Evolutionary conservation across 2,888 invertebrate species (phyloP), one percentile per base, ranked within the genome.

Genomic region (Chromoteleia sp.): DNA sequence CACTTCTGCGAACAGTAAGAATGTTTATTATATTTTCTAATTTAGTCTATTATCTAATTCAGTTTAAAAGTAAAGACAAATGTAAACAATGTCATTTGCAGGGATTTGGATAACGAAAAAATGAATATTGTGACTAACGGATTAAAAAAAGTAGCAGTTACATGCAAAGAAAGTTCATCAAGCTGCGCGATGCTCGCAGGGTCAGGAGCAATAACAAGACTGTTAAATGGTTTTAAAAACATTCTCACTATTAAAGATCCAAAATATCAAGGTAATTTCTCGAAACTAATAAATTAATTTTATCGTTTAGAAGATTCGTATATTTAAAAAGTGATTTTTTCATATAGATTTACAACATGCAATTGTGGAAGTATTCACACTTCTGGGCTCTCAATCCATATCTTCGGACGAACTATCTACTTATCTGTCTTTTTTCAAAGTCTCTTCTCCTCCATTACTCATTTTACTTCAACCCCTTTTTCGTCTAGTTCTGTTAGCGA

Each of bases 331-430:
- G 10, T 10, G 2, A 36, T n/a, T 10, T 36, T 36, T 36, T 10
- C 3, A 36, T 63, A 36, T 89, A 95, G 95, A 95, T 76, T 91
- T 96, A 12, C 95, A 95, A 84, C 93, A 93, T 84, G 94, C 94
- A 54, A 93, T 95, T 61, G 89, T 96, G 43, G 95, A 95, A 88
- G 92, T 96, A 56, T 93, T 95, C 41, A 92, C 92, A 0, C 84
- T 93, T 68, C 87, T 94, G 83, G 94, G 93, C 0, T 92, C 92
- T 7, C 93, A 93, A 83, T 92, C 93, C 76, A 92, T 94, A 71
- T 92, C 92, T 56, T 90, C 94, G 0, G 84, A 90, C 5, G 94
- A 94, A 86, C 90, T 95, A 77, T 92, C 93, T 4, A 92, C 93
- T 10, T 94, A 94, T 87, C 92, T 95, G 74, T 92, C 93, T 19